Evolutionary conservation across 2,113 vertebrate genomes (phyloP).

Genomic region (Neopipo cinnamomea): DNA sequence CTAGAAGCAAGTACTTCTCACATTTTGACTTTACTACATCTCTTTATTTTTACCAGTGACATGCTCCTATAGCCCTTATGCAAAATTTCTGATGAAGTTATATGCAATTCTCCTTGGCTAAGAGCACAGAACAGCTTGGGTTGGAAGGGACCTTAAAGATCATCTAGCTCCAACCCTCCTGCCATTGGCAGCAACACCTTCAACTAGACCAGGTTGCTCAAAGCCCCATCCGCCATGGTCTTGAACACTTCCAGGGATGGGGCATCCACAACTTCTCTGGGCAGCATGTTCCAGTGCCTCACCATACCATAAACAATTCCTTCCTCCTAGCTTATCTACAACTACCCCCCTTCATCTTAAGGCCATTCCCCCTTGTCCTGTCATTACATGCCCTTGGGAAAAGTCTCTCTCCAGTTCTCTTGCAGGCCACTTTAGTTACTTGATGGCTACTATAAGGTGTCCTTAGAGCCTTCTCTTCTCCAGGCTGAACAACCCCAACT

Average conservation of each 20-base stretch:
- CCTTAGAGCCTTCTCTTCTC: not conserved
- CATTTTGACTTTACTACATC: rapidly evolving
- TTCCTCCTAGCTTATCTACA: not conserved
- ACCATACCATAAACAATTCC: not conserved
- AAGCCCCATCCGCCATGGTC: not conserved
- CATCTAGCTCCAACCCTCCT: not conserved
- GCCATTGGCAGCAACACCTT: no score
- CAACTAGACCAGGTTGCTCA: not conserved
- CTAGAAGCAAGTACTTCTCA: not conserved
- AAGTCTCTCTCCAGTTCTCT: not conserved
- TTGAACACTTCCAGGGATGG: not conserved
- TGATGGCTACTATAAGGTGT: not conserved
- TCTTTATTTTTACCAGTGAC: not conserved
- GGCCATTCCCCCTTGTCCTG: rapidly evolving
- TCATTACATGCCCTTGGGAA: not conserved
- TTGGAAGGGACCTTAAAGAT: not conserved
- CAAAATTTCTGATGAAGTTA: not conserved
- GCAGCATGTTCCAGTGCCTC: not conserved
- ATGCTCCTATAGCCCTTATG: not conserved
- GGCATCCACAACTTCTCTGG: not conserved
- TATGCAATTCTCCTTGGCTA: not conserved
- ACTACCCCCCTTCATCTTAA: not conserved
- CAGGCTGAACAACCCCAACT: not conserved
- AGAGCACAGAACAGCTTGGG: not conserved
- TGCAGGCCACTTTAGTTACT: not conserved